Percentiles rank a stretch among this genome's conserved stretches.
These are phyloP conservation scores for Poicephalus gulielmi DNA, from an alignment of 2,113 vertebrate species.

Conservation along the genomic window DNA sequence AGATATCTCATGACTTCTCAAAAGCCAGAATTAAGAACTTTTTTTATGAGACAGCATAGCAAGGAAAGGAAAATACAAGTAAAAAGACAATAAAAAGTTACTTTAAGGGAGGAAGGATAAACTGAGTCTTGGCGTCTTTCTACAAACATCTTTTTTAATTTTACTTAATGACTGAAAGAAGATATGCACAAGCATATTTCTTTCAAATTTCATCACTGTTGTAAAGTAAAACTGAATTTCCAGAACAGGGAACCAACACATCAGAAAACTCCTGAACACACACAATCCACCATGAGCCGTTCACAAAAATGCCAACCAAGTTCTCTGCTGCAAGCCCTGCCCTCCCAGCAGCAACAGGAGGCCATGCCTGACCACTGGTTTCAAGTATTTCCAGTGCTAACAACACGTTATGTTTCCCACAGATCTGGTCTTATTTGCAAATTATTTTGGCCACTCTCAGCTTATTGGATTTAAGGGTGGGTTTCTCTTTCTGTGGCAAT, in stretches of 20 bases:
- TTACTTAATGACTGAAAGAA: background rate
- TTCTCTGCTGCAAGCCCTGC: background rate
- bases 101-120: background rate
- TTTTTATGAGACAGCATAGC: background rate
- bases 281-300: fast-evolving
- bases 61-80: background rate
- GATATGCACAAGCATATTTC: background rate
- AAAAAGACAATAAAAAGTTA: background rate
- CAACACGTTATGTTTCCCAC: background rate
- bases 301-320: background rate
- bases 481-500: background rate
- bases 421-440: background rate
- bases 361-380: background rate
- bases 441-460: background rate
- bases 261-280: background rate
- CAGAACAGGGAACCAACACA: background rate
- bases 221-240: background rate
- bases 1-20: background rate
- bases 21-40: background rate
- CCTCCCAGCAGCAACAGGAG: background rate
- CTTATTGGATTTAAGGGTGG: background rate
- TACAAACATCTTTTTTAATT: background rate
- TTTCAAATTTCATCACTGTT: background rate
- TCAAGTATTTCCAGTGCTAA: background rate
- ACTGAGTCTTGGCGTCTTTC: background rate